A percentile compares a stretch with the other conserved stretches of the same genome.
Conservation (phyloP, 1,140 invertebrate species). For the Medauroidea extradentata region DNA sequence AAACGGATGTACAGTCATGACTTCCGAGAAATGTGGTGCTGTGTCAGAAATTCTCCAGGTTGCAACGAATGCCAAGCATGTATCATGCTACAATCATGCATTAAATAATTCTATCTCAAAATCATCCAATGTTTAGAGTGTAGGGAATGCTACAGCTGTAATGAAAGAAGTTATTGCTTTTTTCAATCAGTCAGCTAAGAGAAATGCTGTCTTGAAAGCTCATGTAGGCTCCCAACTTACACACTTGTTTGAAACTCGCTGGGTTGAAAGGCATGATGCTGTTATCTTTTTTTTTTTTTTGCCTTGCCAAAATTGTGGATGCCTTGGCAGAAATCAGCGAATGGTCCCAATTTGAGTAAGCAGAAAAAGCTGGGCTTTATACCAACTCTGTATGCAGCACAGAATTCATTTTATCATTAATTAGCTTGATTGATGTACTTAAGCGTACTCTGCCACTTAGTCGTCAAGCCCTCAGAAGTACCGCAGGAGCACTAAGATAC, state of each 20-base stretch:
- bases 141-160: conserved; percentile 6
- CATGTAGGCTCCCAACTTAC: neutral
- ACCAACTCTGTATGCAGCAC: neutral
- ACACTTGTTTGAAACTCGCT: neutral
- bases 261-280: neutral
- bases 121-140: conserved; percentile 13
- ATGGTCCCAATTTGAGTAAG: neutral
- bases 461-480: too few relatives aligned
- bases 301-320: neutral
- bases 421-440: neutral
- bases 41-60: conserved; percentile 17
- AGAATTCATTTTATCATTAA: conserved; percentile 1
- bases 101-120: conserved; percentile 26
- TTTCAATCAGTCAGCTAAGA: conserved; percentile 7
- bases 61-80: conserved; percentile 22
- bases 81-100: conserved; percentile 27
- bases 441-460: neutral
- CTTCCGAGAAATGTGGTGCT: conserved; percentile 22
- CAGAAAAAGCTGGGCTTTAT: neutral
- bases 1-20: conserved; percentile 28
- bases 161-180: conserved; percentile 13
- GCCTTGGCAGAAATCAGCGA: neutral
- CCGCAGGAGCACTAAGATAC: too few relatives aligned
- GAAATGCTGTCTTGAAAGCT: conserved; percentile 3
- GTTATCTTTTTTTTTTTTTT: neutral